Percentiles rank a stretch among this genome's conserved stretches.
Evolutionary conservation across 2,797 vertebrate genomes (phyloP).

Genomic region (Macropodus opercularis): DNA sequence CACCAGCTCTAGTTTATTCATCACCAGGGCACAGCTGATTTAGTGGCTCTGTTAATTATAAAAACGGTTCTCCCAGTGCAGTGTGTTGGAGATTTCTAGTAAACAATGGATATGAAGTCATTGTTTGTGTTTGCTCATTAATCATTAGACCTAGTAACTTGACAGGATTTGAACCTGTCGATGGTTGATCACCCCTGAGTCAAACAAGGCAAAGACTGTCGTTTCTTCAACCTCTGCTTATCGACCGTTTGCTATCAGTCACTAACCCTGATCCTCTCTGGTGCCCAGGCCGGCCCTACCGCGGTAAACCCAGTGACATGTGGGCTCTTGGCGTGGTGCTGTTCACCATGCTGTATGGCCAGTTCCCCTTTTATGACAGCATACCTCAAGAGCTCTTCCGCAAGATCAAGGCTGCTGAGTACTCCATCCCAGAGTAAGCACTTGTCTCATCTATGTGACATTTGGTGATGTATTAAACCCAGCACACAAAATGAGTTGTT

Average conservation of each 20-base stretch:
- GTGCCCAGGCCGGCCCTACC: conserved; percentile 91
- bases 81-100: conserved; percentile 11
- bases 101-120: conserved; percentile 13
- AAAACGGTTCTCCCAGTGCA: neutral
- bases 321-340: conserved; percentile 98
- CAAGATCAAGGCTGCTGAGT: conserved; percentile 99
- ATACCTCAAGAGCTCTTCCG: conserved; percentile 99
- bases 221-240: conserved; percentile 8
- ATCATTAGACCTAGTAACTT: conserved; percentile 41
- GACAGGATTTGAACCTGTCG: conserved; percentile 14
- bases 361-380: conserved; percentile 99
- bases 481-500: too few relatives aligned
- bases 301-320: conserved; percentile 98
- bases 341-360: conserved; percentile 99
- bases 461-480: neutral
- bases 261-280: neutral
- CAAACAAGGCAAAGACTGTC: conserved; percentile 11
- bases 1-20: conserved; percentile 26
- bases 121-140: conserved; percentile 40
- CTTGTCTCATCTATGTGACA: neutral
- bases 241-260: neutral
- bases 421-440: conserved; percentile 98
- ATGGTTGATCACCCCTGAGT: conserved; percentile 32
- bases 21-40: conserved; percentile 12
- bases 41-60: conserved; percentile 20